Conservation (phyloP, 2,888 invertebrate species). For the Bursaphelenchus okinawaensis region DNA sequence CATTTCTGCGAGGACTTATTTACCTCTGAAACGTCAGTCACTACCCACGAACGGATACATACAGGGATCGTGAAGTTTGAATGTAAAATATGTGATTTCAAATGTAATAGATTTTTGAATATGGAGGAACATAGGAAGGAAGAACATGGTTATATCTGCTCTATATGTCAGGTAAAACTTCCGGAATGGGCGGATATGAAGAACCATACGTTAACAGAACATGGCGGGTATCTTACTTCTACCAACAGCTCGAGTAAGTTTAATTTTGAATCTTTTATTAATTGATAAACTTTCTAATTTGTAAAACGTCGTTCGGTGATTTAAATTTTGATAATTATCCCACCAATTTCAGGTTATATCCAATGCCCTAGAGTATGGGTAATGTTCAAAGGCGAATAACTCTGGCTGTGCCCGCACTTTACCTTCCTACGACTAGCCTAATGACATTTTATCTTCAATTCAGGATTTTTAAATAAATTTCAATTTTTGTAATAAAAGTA, state of each 20-base stretch:
- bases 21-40: conserved; percentile 50
- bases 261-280: conserved; percentile 3
- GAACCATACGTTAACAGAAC: conserved; percentile 53
- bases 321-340: conserved; percentile 5
- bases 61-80: conserved; percentile 58
- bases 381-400: conserved; percentile 56
- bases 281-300: background rate
- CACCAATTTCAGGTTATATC: conserved; percentile 51
- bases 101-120: conserved; percentile 44
- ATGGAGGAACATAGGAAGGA: conserved; percentile 56
- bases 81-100: conserved; percentile 51
- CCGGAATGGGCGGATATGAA: conserved; percentile 56
- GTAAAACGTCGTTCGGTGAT: no score
- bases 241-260: conserved; percentile 51
- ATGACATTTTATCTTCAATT: background rate
- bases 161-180: conserved; percentile 51
- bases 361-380: conserved; percentile 57
- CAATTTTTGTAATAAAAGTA: background rate
- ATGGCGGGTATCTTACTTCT: conserved; percentile 54
- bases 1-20: conserved; percentile 58
- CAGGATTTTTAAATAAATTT: background rate
- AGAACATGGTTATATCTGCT: conserved; percentile 57
- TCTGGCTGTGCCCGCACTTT: background rate
- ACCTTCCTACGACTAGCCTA: background rate
- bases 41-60: conserved; percentile 57